These are phyloP conservation scores for Chesias legatella DNA, from an alignment of 2,888 invertebrate genomes.

Conservation along the genomic window DNA sequence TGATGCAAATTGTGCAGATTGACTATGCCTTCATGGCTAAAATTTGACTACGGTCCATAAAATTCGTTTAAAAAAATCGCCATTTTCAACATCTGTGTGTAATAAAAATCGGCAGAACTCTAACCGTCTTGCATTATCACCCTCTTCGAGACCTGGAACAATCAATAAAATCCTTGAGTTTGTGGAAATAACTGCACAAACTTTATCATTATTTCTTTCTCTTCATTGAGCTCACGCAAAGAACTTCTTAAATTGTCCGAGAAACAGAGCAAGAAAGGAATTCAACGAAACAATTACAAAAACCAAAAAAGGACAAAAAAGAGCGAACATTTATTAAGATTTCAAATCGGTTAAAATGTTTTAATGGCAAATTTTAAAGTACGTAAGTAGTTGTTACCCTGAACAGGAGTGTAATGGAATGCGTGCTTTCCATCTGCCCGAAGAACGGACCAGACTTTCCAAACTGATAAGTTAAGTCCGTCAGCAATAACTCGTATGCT, in stretches of 20 bases:
- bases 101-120: not conserved
- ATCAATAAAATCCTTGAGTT: no score
- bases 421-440: slow-evolving; percentile 2
- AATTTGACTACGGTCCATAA: slow-evolving; percentile 1
- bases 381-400: not conserved
- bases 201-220: no score
- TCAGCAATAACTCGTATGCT: slow-evolving; percentile 3
- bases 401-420: slow-evolving; percentile 2
- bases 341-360: no score
- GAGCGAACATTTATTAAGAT: no score
- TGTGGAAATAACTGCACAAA: no score
- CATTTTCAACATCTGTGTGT: slow-evolving; percentile 1
- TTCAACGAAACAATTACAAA: no score
- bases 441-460: slow-evolving; percentile 5
- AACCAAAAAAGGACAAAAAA: no score
- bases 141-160: not conserved
- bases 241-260: no score
- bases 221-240: no score
- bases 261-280: no score
- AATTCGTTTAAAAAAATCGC: not conserved
- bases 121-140: not conserved
- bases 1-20: slow-evolving; percentile 1
- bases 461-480: slow-evolving; percentile 3
- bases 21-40: not conserved
- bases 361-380: not conserved